Base-by-base conservation (phyloP, 2,113 vertebrate genomes). In the Perccottus glenii region DNA sequence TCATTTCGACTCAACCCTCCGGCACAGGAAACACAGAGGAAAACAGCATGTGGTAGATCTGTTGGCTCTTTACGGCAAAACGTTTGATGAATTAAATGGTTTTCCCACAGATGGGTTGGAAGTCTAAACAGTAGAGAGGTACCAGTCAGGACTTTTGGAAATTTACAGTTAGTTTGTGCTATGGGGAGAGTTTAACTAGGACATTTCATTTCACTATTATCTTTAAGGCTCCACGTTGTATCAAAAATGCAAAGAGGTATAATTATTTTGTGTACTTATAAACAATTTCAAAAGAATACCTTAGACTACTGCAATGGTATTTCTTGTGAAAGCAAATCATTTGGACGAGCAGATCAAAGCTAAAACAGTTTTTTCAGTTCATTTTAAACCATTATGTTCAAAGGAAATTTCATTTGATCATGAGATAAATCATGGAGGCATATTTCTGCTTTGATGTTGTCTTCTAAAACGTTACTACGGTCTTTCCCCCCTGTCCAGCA, bases 61-160 rank as follows among this genome's bases (percentile, higher is more conserved):
- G 60, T n/a, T 59, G 56, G 74, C 56, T 73, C 73, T 51, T 60
- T 64, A 69, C 60, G 72, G 75, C 67, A 56, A 81, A 78, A 67
- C 44, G 46, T 81, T 70, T 16, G 49, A 10, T 6, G 11, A 75
- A 69, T 80, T 56, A 66, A 85, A 82, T 43, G 40, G 1, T 64
- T 73, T 69, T 58, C 76, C 73, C 69, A 73, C 59, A 50, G 59
- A 78, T 67, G 73, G 52, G 33, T 33, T 70, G 42, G 60, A 77
- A 69, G 69, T 61, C 58, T 68, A 74, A 76, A 75, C 46, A 47
- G 56, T 0, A 58, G 46, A 3, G 4, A 56, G 64, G 51, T n/a
- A 61, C 61, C 52, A 14, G 33, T 36, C 52, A 14, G 35, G n/a
- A 14, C 35, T 6, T 36, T 36, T 27, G 1, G 6, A 55, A 32